phyloP scores from a whole-genome alignment of 2,797 vertebrate species.

The Phrynocephalus forsythii region DNA sequence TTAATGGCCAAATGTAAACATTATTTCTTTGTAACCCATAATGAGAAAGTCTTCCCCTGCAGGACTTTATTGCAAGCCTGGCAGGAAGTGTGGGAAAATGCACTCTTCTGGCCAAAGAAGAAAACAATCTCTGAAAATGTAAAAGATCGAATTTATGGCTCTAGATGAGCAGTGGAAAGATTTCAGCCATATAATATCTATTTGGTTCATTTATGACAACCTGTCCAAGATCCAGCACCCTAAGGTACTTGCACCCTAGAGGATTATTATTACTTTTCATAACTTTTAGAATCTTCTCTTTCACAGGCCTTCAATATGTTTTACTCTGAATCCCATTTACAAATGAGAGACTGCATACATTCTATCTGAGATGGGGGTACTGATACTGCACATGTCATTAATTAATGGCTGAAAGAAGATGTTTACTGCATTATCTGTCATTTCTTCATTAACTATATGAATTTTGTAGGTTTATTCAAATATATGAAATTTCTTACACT shows the following conservation, averaged over 20 bases:
- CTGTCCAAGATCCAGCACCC: not conserved
- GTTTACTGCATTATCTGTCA: conserved; percentile 67
- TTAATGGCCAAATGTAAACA: not conserved
- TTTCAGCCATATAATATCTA: not conserved
- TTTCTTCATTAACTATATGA: conserved; percentile 73
- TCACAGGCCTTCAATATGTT: not conserved
- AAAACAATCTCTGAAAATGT: not conserved
- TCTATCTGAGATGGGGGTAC: conserved; percentile 5
- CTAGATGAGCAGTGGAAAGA: not conserved
- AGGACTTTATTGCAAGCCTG: not conserved
- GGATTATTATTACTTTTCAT: conserved; percentile 1
- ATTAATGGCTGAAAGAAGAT: conserved; percentile 45
- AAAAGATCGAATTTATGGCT: not conserved
- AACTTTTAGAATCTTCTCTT: not conserved
- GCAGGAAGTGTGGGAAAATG: not conserved
- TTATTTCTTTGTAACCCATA: not conserved
- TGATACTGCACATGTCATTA: conserved; percentile 14
- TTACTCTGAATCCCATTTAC: conserved; percentile 13
- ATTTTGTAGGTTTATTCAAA: conserved; percentile 71
- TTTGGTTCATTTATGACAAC: not conserved
- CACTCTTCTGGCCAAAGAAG: not conserved
- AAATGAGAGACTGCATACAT: conserved; percentile 11
- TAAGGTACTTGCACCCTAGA: not conserved
- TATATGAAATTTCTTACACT: conserved; percentile 68
- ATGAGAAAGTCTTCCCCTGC: not conserved